Evolutionary conservation across 2,888 invertebrate species (phyloP).

Genomic region (Erannis defoliaria): DNA sequence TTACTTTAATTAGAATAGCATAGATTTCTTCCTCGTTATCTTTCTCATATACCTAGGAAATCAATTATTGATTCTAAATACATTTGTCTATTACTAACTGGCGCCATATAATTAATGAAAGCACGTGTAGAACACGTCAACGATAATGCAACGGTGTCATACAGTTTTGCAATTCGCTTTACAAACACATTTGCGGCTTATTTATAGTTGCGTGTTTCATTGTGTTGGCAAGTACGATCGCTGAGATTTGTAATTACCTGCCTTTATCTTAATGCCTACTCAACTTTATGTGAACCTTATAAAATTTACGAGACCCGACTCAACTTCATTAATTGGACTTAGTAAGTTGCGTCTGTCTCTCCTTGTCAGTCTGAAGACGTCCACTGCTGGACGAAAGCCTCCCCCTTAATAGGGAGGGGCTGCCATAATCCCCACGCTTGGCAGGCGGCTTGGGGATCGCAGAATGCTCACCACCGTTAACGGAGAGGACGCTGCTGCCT

Average conservation of each 20-base stretch:
- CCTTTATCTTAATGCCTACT: neutral
- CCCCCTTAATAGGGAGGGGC: too few species aligned
- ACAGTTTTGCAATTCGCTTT: slow-evolving; percentile 28
- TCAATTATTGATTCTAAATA: neutral
- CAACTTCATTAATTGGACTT: too few species aligned
- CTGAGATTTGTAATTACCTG: neutral
- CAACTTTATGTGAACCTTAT: neutral
- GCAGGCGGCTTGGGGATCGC: too few species aligned
- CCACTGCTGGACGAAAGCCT: too few species aligned
- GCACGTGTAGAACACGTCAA: slow-evolving; percentile 36
- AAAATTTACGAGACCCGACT: neutral
- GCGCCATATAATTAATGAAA: slow-evolving; percentile 30
- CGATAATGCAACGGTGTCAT: slow-evolving; percentile 38
- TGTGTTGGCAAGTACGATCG: slow-evolving; percentile 20
- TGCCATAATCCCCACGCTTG: too few species aligned
- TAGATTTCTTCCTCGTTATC: too few species aligned
- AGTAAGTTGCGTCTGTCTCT: too few species aligned
- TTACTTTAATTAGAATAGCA: too few species aligned
- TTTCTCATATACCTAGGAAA: neutral
- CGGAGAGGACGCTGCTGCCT: too few species aligned
- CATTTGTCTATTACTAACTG: neutral
- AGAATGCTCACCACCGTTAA: too few species aligned
- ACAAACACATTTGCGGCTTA: slow-evolving; percentile 11
- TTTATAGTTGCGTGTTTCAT: slow-evolving; percentile 21
- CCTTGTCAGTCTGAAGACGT: too few species aligned